These are phyloP conservation scores for Cherax quadricarinatus DNA, from an alignment of 1,140 invertebrate species.

Conservation along the genomic window DNA sequence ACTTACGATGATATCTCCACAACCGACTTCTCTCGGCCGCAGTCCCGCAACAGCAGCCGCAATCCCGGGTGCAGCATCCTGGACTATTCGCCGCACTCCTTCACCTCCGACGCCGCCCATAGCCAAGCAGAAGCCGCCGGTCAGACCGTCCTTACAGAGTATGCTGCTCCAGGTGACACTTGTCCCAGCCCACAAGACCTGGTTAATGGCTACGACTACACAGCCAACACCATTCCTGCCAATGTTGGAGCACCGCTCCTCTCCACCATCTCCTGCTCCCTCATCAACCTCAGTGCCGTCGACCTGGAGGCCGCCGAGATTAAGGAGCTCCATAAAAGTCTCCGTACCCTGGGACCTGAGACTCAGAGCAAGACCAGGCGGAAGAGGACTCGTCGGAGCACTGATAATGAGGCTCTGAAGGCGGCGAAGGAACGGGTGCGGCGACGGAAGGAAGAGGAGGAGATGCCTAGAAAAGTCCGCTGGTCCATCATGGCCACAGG, in stretches of 20 bases:
- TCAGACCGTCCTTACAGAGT: slow-evolving; percentile 50
- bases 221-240: slow-evolving; percentile 49
- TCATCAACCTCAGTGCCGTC: slow-evolving; percentile 72
- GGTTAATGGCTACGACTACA: slow-evolving; percentile 58
- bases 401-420: slow-evolving; percentile 64
- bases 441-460: slow-evolving; percentile 78
- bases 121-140: slow-evolving; percentile 21
- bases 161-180: slow-evolving; percentile 11
- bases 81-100: slow-evolving; percentile 51
- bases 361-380: not conserved
- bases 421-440: slow-evolving; percentile 68
- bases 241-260: slow-evolving; percentile 62
- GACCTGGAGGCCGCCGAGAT: slow-evolving; percentile 69
- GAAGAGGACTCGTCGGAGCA: slow-evolving; percentile 25
- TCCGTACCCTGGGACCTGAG: slow-evolving; percentile 36
- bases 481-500: slow-evolving; percentile 93
- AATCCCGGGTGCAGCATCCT: slow-evolving; percentile 50
- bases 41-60: slow-evolving; percentile 70
- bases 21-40: slow-evolving; percentile 71
- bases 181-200: slow-evolving; percentile 15
- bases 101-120: slow-evolving; percentile 55
- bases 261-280: slow-evolving; percentile 69
- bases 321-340: slow-evolving; percentile 65
- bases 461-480: slow-evolving; percentile 87
- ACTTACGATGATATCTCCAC: slow-evolving; percentile 72